Conservation (phyloP, 2,113 vertebrate species). For the Labeo rohita region DNA sequence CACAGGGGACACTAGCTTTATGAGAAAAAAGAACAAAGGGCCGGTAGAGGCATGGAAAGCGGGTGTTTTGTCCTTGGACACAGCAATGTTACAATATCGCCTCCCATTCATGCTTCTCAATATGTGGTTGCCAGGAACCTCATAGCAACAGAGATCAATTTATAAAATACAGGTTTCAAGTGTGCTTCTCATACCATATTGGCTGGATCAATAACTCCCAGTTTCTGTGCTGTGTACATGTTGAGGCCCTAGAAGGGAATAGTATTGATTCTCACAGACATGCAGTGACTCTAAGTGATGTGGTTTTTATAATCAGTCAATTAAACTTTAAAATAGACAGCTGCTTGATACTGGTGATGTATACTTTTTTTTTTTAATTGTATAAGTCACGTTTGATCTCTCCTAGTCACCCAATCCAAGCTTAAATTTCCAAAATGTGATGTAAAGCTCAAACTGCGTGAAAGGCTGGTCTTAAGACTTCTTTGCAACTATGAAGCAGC, state of each 20-base stretch:
- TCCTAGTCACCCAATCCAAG: background rate
- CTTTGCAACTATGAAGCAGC: background rate
- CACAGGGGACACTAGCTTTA: conserved; percentile 7
- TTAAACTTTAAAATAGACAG: background rate
- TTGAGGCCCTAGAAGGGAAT: background rate
- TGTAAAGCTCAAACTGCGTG: background rate
- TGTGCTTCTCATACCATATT: background rate
- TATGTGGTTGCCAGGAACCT: background rate
- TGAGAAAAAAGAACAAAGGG: background rate
- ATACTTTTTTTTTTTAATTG: background rate
- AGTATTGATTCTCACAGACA: background rate
- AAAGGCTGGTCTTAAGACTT: background rate
- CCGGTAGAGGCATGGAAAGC: background rate
- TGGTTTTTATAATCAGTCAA: background rate
- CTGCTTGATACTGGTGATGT: background rate
- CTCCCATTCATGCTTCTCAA: background rate
- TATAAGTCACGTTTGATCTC: background rate
- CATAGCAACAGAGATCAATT: background rate
- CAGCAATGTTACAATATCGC: background rate
- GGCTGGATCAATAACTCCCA: background rate
- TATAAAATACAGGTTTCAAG: background rate
- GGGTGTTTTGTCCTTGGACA: background rate
- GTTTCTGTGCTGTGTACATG: background rate
- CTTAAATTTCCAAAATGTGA: background rate
- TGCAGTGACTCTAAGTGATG: background rate